These are phyloP conservation scores for Sturnus vulgaris DNA, from an alignment of 2,113 vertebrate genomes.

Conservation along the genomic window DNA sequence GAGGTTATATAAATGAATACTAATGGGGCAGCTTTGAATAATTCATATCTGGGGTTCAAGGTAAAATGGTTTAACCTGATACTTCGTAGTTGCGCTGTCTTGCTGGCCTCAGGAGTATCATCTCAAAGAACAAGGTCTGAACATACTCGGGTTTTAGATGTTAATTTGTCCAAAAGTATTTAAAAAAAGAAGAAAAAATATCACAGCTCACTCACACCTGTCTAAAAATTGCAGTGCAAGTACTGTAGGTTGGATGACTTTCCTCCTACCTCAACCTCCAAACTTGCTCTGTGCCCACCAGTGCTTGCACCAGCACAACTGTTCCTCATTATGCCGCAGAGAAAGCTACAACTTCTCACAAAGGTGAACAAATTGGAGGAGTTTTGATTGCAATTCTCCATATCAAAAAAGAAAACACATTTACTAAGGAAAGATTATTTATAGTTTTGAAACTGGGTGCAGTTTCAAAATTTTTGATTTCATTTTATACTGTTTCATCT, in stretches of 20 bases:
- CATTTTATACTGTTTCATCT: not conserved
- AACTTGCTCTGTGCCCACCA: not conserved
- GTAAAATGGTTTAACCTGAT: constrained; percentile 5
- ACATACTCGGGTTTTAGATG: not conserved
- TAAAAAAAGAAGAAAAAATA: not conserved
- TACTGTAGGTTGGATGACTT: not conserved
- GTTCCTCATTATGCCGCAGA: fast-evolving
- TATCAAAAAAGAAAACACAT: not conserved
- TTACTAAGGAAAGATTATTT: not conserved
- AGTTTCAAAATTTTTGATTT: not conserved
- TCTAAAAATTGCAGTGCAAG: not conserved
- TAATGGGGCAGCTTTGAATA: constrained; percentile 33
- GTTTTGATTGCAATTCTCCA: not conserved
- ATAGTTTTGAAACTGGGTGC: not conserved
- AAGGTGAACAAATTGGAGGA: not conserved
- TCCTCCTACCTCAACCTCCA: not conserved
- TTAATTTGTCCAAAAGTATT: not conserved
- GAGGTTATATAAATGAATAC: not conserved
- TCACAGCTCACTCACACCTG: not conserved
- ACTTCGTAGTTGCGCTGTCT: not conserved
- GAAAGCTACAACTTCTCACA: not conserved
- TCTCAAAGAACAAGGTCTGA: not conserved
- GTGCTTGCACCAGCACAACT: not conserved
- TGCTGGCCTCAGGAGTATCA: constrained; percentile 26
- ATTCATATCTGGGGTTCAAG: constrained; percentile 44